Evolutionary conservation across 2,113 vertebrate genomes (phyloP).

Genomic region (Calonectris borealis): DNA sequence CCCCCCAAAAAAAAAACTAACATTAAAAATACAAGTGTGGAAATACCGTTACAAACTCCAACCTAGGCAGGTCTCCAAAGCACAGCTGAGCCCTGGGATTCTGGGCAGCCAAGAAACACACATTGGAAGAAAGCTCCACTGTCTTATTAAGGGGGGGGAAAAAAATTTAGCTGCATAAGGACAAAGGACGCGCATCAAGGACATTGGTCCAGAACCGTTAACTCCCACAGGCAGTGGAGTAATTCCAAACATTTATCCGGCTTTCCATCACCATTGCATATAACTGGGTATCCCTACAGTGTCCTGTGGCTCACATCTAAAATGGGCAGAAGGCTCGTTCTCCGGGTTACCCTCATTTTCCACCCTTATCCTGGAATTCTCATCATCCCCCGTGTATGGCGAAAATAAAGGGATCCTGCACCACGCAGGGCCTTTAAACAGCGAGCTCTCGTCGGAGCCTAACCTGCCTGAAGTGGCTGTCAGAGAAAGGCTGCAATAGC

Average conservation of each 20-base stretch:
- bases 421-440: background rate
- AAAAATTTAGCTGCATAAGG: background rate
- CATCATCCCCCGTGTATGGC: rapidly evolving
- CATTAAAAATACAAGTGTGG: background rate
- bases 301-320: background rate
- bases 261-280: background rate
- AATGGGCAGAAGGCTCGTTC: background rate
- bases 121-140: background rate
- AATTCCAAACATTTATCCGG: background rate
- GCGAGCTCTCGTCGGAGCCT: rapidly evolving
- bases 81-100: background rate
- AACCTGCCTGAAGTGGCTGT: rapidly evolving
- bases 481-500: background rate
- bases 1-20: background rate
- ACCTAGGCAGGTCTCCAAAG: background rate
- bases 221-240: background rate
- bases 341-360: background rate
- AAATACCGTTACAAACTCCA: background rate
- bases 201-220: background rate
- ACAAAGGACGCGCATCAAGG: background rate
- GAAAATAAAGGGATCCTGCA: background rate
- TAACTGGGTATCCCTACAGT: background rate
- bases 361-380: background rate
- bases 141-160: background rate
- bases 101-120: background rate